Evolutionary conservation across 2,888 invertebrate species (phyloP), one percentile per base, ranked within the genome.

Genomic region (Nematopogon swammerdamellus): DNA sequence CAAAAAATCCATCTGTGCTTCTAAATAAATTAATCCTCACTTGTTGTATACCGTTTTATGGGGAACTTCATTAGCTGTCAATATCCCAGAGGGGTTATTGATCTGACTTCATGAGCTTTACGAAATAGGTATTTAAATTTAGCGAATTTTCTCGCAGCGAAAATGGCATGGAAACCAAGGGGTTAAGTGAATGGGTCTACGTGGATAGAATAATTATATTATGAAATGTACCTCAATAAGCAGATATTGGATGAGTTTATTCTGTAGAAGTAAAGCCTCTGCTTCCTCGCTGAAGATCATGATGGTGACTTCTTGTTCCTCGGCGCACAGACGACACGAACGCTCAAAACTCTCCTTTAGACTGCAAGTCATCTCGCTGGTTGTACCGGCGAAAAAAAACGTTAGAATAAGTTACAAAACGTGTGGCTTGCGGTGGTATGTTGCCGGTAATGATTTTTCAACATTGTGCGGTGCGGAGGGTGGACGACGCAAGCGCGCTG

Each of bases 231-330:
- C 88, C 81, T 84, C 81, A 60, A 88, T 82, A 59, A 84, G 80
- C 57, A 88, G 75, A 74, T 87, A 88, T 72, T 84, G 85, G 61
- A 81, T 82, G 58, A 88, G 83, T 72, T 86, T 87, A 54, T 83
- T 82, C 63, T 84, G 82, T 52, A 88, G 74, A 60, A 83, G 81
- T 70, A 83, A 80, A 61, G 81, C 81, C 64, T 83, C 82, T 52
- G 86, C 86, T 72, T 87, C 85, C 59, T 83, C 81, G 59, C 85
- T 82, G 63, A 85, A 87, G 68, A 86, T 80, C 74, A 82, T 81
- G 57, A 86, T 72, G 49, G 84, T 82, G 57, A 81, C 80, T 61
- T 81, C 80, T 58, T 80, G 80, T 61, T 83, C 81, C 57, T 80
- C 74, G 53, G 82, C 83, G 70, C 88, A 88, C 57, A 88, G 82